These are phyloP conservation scores for Dasypolia templi DNA, from an alignment of 2,888 invertebrate genomes.

Conservation along the genomic window DNA sequence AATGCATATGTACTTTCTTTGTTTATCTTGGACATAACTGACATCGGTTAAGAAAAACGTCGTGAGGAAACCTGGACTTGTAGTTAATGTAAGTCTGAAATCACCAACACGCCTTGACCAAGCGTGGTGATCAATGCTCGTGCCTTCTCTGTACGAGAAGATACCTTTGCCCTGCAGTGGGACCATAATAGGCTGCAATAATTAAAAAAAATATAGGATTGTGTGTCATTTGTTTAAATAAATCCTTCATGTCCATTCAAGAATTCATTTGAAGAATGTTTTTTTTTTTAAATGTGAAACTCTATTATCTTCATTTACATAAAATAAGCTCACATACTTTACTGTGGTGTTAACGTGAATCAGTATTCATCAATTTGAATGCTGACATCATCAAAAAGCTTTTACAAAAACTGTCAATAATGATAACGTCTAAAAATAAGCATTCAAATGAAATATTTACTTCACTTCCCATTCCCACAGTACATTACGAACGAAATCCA, in stretches of 20 bases:
- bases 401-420: neutral
- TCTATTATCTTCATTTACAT: neutral
- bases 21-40: too few species aligned
- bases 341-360: neutral
- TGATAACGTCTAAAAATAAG: neutral
- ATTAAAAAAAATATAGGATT: neutral
- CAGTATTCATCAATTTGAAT: neutral
- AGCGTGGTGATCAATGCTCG: too few species aligned
- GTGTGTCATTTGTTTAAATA: neutral
- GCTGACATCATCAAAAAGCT: neutral
- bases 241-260: neutral
- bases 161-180: too few species aligned
- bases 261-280: neutral
- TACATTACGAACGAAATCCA: conserved; percentile 36
- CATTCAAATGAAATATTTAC: conserved; percentile 17
- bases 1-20: too few species aligned
- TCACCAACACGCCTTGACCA: too few species aligned
- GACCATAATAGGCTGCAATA: too few species aligned
- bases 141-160: too few species aligned
- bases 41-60: too few species aligned
- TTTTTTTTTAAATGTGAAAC: too few species aligned
- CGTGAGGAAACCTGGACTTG: too few species aligned
- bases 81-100: too few species aligned
- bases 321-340: neutral
- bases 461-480: conserved; percentile 1